Evolutionary conservation across 2,888 invertebrate genomes (phyloP).

Genomic region (Eledone cirrhosa): DNA sequence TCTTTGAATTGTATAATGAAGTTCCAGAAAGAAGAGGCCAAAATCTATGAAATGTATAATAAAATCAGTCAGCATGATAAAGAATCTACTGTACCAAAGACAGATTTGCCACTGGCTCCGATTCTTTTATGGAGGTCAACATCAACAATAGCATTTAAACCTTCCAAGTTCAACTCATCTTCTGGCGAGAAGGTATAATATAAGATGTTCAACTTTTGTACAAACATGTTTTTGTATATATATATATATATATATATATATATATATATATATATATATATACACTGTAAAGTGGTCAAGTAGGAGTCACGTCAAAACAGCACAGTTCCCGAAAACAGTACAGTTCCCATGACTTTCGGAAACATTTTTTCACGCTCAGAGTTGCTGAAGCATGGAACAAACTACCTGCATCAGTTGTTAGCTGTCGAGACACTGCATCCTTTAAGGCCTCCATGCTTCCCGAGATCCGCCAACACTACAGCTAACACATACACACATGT

Average conservation of each 20-base stretch:
- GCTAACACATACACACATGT: no score
- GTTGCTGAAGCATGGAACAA: no score
- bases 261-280: neutral
- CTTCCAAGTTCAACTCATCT: conserved; percentile 57
- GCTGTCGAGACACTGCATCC: no score
- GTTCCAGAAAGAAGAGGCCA: conserved; percentile 59
- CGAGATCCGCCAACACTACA: no score
- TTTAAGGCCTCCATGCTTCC: no score
- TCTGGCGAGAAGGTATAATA: conserved; percentile 55
- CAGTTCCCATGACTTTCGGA: no score
- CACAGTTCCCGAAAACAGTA: no score
- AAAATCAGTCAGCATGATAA: conserved; percentile 30
- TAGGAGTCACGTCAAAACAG: no score
- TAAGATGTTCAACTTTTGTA: neutral
- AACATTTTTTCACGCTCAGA: no score
- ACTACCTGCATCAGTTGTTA: no score
- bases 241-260: neutral
- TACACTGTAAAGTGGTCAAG: no score
- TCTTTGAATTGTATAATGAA: conserved; percentile 54
- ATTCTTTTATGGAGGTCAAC: conserved; percentile 62
- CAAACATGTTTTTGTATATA: neutral
- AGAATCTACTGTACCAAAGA: conserved; percentile 34
- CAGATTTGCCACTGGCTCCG: conserved; percentile 61
- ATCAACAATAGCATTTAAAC: conserved; percentile 62
- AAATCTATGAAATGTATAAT: conserved; percentile 58